Evolutionary conservation across 2,888 invertebrate species (phyloP), one percentile per base, ranked within the genome.

Genomic region (Ichneumoninae sp.): DNA sequence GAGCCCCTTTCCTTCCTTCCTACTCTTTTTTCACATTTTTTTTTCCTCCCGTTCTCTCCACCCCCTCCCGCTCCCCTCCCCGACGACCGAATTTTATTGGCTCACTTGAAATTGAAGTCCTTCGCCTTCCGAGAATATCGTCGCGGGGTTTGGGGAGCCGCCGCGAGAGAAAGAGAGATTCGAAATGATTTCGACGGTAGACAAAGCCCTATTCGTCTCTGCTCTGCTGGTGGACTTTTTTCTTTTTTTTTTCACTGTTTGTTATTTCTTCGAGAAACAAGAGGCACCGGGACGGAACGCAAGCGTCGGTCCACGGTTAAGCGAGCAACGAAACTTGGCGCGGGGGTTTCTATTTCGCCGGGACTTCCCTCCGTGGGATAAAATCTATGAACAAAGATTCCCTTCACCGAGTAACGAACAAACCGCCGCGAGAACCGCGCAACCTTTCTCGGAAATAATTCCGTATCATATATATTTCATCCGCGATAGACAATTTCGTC

Each of bases 61-160:
- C 65, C 71, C 66, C 40, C 68, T 47, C 50, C 73, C 73, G 69
- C 66, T 71, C 81, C 82, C 83, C 79, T 84, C 81, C 80, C 79
- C 81, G 84, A 85, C 87, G 83, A 44, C 82, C 81, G 87, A 85
- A 87, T 88, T 89, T 89, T 87, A 89, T 89, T 88, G 85, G 87
- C 87, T 85, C 86, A 87, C 86, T 88, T 87, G 88, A 89, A 90
- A 88, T 88, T 88, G 74, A 88, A 88, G 87, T 89, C 89, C 83
- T 87, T 82, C 87, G 86, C 74, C 81, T 88, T 89, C 88, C 83
- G 47, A 86, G 90, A 89, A 88, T 88, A 86, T 86, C 83, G 78
- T 80, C 76, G 22, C 78, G 79, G 77, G 30, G 7, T 73, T 57
- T 50, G 44, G 65, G 44, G 65, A 33, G 78, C 63, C 52, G 70